Percentiles rank a stretch among this genome's conserved stretches.
Conservation (phyloP, 2,888 invertebrate species). For the Ferdinandea cuprea region DNA sequence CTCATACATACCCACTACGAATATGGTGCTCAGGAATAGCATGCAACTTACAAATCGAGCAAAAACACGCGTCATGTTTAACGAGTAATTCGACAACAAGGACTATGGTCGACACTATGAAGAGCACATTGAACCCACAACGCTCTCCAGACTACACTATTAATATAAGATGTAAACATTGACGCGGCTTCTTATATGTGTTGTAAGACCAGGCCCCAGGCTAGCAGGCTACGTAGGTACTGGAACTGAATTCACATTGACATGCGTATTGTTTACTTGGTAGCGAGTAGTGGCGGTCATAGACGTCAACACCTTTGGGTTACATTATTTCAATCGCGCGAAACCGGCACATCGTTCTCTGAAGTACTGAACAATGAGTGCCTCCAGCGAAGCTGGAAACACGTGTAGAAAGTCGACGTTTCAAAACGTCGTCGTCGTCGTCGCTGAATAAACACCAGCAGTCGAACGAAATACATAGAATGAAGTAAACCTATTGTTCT, state of each 20-base stretch:
- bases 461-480: constrained; percentile 43
- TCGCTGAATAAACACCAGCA: constrained; percentile 13
- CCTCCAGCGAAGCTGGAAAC: constrained; percentile 46
- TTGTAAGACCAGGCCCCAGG: constrained; percentile 41
- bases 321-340: constrained; percentile 38
- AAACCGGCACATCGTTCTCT: constrained; percentile 63
- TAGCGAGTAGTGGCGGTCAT: constrained; percentile 9
- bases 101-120: background rate
- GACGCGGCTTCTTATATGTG: constrained; percentile 59
- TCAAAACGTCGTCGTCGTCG: constrained; percentile 14
- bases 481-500: constrained; percentile 42
- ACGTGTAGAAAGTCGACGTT: constrained; percentile 35
- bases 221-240: constrained; percentile 15
- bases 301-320: constrained; percentile 36
- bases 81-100: background rate
- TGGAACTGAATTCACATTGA: constrained; percentile 22
- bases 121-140: constrained; percentile 63
- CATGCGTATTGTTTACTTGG: constrained; percentile 31
- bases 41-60: constrained; percentile 26
- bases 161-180: constrained; percentile 64
- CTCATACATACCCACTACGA: constrained; percentile 17
- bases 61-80: constrained; percentile 17
- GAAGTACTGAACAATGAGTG: constrained; percentile 56
- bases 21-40: constrained; percentile 20
- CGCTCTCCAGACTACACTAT: constrained; percentile 49